Conservation (phyloP, 2,888 invertebrate genomes). For the Blastobasis adustella region DNA sequence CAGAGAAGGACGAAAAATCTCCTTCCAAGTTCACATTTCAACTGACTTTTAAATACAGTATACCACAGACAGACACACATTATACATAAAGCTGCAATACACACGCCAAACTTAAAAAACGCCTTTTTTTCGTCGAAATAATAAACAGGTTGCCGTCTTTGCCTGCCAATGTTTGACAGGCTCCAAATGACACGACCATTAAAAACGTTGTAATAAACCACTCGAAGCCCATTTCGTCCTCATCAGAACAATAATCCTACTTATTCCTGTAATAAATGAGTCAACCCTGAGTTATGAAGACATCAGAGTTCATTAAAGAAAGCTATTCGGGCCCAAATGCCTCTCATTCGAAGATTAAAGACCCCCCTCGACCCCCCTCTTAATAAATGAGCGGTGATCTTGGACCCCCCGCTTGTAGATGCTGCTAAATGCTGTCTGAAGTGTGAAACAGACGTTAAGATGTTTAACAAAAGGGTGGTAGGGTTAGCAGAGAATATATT, state of each 20-base stretch:
- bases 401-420: constrained; percentile 37
- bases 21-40: no score
- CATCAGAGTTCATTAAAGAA: constrained; percentile 56
- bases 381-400: constrained; percentile 38
- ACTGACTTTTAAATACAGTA: no score
- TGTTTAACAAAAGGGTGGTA: neutral
- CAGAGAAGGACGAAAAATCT: no score
- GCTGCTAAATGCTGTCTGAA: constrained; percentile 43
- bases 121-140: no score
- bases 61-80: no score
- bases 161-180: no score
- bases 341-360: constrained; percentile 37
- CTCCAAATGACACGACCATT: no score
- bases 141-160: no score
- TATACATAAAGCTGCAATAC: no score
- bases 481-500: neutral
- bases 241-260: constrained; percentile 35
- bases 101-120: no score
- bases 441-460: constrained; percentile 22
- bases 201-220: no score
- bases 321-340: constrained; percentile 31
- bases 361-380: constrained; percentile 18
- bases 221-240: constrained; percentile 11
- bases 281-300: constrained; percentile 47
- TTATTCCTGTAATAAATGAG: constrained; percentile 43